A percentile compares a stretch with the other conserved stretches of the same genome.
These are phyloP conservation scores for Meriones psammophilus DNA, from an alignment of 2,797 vertebrate species.

Conservation along the genomic window DNA sequence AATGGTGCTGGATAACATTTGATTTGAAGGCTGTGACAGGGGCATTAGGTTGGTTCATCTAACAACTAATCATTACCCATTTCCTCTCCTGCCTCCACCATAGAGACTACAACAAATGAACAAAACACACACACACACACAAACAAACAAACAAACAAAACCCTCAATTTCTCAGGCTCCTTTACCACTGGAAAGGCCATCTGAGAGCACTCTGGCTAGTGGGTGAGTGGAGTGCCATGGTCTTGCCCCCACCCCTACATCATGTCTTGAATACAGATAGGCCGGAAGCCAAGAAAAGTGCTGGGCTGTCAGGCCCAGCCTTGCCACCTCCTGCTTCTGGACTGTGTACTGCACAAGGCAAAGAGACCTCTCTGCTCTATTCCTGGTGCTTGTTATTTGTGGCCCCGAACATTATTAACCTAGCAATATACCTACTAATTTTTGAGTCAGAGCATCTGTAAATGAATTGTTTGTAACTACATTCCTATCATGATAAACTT, in stretches of 20 bases:
- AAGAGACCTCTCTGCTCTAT: not conserved
- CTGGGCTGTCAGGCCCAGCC: not conserved
- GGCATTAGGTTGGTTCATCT: not conserved
- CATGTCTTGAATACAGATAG: not conserved
- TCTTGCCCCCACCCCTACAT: not conserved
- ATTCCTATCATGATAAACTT: conserved; percentile 47
- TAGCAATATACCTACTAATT: not conserved
- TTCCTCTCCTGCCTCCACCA: not conserved
- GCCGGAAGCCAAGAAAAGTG: not conserved
- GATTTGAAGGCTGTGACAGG: conserved; percentile 42
- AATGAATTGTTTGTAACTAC: conserved; percentile 49
- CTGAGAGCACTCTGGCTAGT: not conserved
- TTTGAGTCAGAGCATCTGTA: conserved; percentile 26
- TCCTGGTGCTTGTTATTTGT: not conserved
- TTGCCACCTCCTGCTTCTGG: not conserved
- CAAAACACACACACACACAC: too few species aligned
- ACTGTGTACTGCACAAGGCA: conserved; percentile 7
- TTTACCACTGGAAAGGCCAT: not conserved
- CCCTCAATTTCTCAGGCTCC: conserved; percentile 17
- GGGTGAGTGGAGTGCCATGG: not conserved
- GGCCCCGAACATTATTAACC: conserved; percentile 27
- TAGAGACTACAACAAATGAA: not conserved
- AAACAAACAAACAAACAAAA: not conserved
- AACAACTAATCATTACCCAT: not conserved
- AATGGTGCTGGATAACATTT: conserved; percentile 58